Conservation (phyloP, 2,888 invertebrate species). For the Meandrusa payeni region DNA sequence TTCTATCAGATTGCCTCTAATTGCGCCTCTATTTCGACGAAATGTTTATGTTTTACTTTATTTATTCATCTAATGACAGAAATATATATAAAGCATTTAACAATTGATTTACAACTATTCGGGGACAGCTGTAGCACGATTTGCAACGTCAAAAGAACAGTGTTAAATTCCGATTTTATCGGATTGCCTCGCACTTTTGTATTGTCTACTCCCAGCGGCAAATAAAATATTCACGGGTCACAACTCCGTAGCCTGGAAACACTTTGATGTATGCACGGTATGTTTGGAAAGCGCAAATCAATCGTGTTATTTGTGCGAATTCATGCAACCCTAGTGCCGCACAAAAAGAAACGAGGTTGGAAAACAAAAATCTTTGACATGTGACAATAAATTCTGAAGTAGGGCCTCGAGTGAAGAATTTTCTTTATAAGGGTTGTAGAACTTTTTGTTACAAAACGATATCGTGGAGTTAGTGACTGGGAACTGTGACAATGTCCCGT, state of each 20-base stretch:
- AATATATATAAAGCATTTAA: too few relatives aligned
- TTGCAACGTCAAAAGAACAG: constrained; percentile 12
- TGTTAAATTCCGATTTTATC: constrained; percentile 22
- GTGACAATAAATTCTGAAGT: constrained; percentile 12
- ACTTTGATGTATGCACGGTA: constrained; percentile 23
- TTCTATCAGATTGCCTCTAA: too few relatives aligned
- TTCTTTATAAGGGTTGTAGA: neutral
- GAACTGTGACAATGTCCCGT: too few relatives aligned
- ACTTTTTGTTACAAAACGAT: too few relatives aligned
- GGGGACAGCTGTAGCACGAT: neutral
- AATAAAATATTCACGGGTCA: constrained; percentile 24
- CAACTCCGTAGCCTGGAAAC: constrained; percentile 18
- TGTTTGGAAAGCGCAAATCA: constrained; percentile 24
- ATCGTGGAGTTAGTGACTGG: too few relatives aligned
- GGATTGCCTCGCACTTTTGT: constrained; percentile 16
- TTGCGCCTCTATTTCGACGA: too few relatives aligned
- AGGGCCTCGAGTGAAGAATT: neutral
- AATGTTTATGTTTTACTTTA: too few relatives aligned
- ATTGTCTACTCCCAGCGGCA: constrained; percentile 15
- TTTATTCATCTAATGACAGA: too few relatives aligned
- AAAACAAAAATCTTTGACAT: constrained; percentile 17
- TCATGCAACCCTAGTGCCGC: constrained; percentile 12
- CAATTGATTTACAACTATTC: too few relatives aligned
- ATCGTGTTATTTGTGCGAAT: constrained; percentile 20
- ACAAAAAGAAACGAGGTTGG: constrained; percentile 14